These are phyloP conservation scores for Limnephilus lunatus DNA, from an alignment of 2,888 invertebrate genomes.

Conservation along the genomic window DNA sequence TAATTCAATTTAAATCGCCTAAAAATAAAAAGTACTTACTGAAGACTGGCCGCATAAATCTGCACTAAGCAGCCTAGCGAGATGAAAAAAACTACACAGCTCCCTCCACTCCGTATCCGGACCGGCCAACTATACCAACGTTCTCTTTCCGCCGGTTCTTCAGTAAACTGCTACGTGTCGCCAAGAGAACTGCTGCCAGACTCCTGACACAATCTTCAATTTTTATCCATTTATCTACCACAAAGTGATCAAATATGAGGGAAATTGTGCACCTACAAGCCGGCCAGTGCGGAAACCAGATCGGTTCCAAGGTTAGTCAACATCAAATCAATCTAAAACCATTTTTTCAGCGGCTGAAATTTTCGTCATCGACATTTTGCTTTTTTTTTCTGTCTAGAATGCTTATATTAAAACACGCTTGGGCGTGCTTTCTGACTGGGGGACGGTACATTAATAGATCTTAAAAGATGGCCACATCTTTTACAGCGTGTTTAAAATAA, in stretches of 20 bases:
- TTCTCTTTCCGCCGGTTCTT: conserved; percentile 27
- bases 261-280: conserved; percentile 95
- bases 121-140: conserved; percentile 11
- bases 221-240: background rate
- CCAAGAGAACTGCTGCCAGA: background rate
- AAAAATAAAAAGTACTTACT: too few species aligned
- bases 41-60: too few species aligned
- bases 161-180: background rate
- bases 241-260: conserved; percentile 80
- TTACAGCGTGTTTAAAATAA: background rate
- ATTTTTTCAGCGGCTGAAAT: background rate
- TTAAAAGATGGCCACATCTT: background rate
- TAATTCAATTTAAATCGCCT: too few species aligned
- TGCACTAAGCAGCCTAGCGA: too few species aligned
- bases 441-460: conserved; percentile 4
- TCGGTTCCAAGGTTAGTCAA: conserved; percentile 88
- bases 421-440: conserved; percentile 4
- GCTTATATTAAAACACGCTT: background rate
- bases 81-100: too few species aligned
- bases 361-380: background rate
- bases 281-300: conserved; percentile 95
- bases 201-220: background rate
- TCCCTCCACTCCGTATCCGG: background rate
- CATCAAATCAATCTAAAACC: background rate
- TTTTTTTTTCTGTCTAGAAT: conserved; percentile 18